Conservation (phyloP, 2,888 invertebrate species). For the Drosophila cracens region DNA sequence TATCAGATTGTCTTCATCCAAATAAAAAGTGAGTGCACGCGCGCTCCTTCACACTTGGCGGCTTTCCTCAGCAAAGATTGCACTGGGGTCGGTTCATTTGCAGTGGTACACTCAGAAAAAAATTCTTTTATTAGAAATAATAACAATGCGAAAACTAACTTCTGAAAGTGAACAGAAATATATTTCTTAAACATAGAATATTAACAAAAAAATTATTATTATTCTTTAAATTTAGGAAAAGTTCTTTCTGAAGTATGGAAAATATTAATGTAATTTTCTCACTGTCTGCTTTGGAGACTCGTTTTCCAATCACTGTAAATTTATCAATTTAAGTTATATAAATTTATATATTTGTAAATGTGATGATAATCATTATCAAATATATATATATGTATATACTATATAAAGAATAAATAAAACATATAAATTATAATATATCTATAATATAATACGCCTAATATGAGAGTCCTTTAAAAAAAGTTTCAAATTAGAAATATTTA, state of each 20-base stretch:
- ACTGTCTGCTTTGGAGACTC: background rate
- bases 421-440: too few species aligned
- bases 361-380: too few species aligned
- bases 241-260: background rate
- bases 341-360: background rate
- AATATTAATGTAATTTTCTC: background rate
- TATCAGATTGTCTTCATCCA: conserved; percentile 51
- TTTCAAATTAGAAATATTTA: background rate
- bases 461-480: background rate
- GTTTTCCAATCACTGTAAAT: background rate
- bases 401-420: too few species aligned
- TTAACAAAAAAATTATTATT: background rate
- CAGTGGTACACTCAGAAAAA: background rate
- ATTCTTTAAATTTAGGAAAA: background rate
- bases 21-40: conserved; percentile 41
- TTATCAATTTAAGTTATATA: background rate
- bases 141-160: rapidly evolving
- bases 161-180: background rate
- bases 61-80: conserved; percentile 1
- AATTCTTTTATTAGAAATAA: background rate
- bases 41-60: conserved; percentile 42
- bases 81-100: conserved; percentile 9
- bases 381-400: too few species aligned
- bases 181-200: too few species aligned
- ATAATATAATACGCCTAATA: too few species aligned